phyloP scores from a whole-genome alignment of 2,113 vertebrate genomes.

The Dromaius novaehollandiae region DNA sequence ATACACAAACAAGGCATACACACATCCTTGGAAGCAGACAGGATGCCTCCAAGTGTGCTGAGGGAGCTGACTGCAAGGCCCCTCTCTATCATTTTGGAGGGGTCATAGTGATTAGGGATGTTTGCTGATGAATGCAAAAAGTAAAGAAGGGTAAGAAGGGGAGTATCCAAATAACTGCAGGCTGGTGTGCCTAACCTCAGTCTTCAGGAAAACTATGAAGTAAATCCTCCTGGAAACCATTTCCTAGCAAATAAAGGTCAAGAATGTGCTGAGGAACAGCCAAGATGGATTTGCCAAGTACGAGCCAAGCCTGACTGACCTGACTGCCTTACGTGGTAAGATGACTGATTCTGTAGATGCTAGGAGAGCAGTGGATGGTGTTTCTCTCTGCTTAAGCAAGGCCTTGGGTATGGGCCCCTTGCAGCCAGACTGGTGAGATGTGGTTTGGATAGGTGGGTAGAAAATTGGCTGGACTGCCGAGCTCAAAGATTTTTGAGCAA shows the following conservation, averaged over 20 bases:
- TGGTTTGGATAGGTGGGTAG: background rate
- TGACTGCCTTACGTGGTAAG: background rate
- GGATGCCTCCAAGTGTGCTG: rapidly evolving
- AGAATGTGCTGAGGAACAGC: background rate
- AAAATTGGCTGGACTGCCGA: background rate
- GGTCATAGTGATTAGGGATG: background rate
- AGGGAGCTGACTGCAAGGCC: background rate
- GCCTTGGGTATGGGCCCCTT: background rate
- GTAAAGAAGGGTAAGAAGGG: background rate
- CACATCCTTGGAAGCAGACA: background rate
- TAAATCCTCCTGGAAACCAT: background rate
- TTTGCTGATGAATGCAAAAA: background rate
- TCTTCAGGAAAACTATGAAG: background rate
- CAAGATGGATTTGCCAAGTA: background rate
- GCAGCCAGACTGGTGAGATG: background rate
- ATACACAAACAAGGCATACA: background rate
- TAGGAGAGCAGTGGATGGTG: background rate
- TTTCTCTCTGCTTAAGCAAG: background rate
- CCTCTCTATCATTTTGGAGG: background rate
- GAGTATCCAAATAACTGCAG: background rate
- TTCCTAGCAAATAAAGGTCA: background rate
- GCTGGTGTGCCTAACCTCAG: background rate
- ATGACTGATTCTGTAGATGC: background rate
- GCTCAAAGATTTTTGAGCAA: background rate
- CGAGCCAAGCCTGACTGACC: rapidly evolving